phyloP scores from a whole-genome alignment of 2,797 vertebrate genomes.

The Sparus aurata region DNA sequence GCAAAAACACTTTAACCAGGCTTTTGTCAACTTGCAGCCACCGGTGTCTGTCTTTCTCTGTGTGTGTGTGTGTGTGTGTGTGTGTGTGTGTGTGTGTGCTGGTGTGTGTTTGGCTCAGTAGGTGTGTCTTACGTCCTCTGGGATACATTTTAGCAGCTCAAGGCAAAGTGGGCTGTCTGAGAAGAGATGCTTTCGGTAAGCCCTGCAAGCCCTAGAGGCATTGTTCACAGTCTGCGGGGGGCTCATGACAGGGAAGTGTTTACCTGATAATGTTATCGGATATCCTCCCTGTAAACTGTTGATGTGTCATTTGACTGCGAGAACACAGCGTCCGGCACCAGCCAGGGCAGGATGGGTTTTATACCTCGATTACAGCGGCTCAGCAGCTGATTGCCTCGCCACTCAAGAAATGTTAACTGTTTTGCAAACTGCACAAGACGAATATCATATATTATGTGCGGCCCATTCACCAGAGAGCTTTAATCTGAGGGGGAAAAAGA shows the following conservation, averaged over 20 bases:
- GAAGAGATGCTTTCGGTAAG: constrained; percentile 52
- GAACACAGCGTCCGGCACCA: constrained; percentile 50
- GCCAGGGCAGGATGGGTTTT: constrained; percentile 54
- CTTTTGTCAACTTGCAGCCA: constrained; percentile 31
- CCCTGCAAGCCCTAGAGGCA: constrained; percentile 61
- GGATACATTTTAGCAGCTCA: constrained; percentile 45
- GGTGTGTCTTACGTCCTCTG: constrained; percentile 27
- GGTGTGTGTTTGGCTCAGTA: constrained; percentile 26
- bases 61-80: background rate
- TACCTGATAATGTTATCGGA: constrained; percentile 72
- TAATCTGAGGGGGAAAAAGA: background rate
- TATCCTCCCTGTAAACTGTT: constrained; percentile 71
- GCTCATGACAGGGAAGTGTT: constrained; percentile 71
- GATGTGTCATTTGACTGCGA: constrained; percentile 68
- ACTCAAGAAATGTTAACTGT: constrained; percentile 53
- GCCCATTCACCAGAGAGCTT: background rate
- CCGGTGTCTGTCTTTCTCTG: constrained; percentile 18
- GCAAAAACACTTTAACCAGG: constrained; percentile 31
- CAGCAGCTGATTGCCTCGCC: constrained; percentile 43
- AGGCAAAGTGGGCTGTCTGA: constrained; percentile 37
- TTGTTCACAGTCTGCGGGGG: constrained; percentile 76
- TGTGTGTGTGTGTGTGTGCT: constrained; percentile 13
- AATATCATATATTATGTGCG: background rate
- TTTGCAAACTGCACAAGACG: constrained; percentile 12
- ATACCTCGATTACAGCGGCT: constrained; percentile 45